Evolutionary conservation across 2,797 vertebrate species (phyloP).

Genomic region (Mus caroli): DNA sequence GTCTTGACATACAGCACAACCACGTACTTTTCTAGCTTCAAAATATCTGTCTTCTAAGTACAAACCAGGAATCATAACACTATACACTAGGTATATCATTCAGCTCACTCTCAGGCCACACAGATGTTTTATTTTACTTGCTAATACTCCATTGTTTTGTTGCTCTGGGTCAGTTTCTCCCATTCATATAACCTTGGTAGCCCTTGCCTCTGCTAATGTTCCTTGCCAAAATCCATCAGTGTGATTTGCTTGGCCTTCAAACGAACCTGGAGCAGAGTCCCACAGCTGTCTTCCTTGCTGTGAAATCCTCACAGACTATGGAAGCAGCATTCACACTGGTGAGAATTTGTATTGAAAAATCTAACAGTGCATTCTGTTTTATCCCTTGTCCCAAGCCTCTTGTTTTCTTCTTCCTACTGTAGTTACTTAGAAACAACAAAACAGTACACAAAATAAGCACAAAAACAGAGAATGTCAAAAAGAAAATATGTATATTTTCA

Average conservation of each 20-base stretch:
- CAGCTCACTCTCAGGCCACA: not conserved
- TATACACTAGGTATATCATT: not conserved
- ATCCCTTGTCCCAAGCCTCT: not conserved
- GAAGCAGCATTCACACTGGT: not conserved
- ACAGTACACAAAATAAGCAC: not conserved
- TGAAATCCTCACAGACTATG: not conserved
- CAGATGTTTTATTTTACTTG: not conserved
- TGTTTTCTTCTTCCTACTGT: constrained; percentile 5
- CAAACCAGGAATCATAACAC: not conserved
- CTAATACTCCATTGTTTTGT: not conserved
- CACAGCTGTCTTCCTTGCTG: not conserved
- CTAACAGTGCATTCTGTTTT: not conserved
- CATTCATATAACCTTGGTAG: too few species aligned
- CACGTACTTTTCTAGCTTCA: not conserved
- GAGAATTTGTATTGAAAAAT: not conserved
- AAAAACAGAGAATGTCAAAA: not conserved
- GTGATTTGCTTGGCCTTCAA: not conserved
- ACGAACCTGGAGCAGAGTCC: not conserved
- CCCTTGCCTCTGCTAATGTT: rapidly evolving
- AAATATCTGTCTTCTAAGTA: not conserved
- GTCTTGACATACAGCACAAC: not conserved
- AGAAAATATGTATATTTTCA: constrained; percentile 62
- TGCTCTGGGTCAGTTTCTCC: not conserved
- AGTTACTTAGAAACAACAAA: not conserved
- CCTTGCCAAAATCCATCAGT: rapidly evolving